phyloP scores from a whole-genome alignment of 2,888 invertebrate species.

The Oscheius sp. region DNA sequence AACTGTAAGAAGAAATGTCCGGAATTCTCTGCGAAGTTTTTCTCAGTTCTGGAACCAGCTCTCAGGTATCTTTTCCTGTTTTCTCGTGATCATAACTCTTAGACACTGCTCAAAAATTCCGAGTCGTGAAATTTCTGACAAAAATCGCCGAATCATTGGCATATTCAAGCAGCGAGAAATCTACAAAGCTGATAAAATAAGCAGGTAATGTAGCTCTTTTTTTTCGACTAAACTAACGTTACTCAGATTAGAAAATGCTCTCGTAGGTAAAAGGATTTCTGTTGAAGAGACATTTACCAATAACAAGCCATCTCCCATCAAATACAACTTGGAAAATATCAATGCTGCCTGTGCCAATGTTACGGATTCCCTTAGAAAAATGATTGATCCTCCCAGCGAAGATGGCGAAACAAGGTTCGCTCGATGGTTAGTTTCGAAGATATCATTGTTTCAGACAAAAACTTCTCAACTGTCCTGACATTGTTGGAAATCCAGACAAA shows the following conservation, averaged over 20 bases:
- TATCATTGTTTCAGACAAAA: conserved; percentile 29
- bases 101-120: conserved; percentile 31
- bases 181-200: conserved; percentile 21
- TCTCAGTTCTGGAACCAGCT: conserved; percentile 55
- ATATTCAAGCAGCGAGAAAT: conserved; percentile 33
- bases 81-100: neutral
- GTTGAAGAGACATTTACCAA: neutral
- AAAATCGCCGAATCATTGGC: conserved; percentile 42
- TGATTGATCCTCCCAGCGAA: conserved; percentile 67
- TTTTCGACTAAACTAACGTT: neutral
- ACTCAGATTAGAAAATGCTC: conserved; percentile 11
- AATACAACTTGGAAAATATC: conserved; percentile 25
- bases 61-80: conserved; percentile 41
- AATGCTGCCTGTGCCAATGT: conserved; percentile 54
- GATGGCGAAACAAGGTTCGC: conserved; percentile 64
- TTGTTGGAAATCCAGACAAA: conserved; percentile 46
- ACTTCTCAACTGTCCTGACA: conserved; percentile 47
- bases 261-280: conserved; percentile 8
- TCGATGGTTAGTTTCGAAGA: neutral
- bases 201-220: conserved; percentile 3
- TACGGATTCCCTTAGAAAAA: conserved; percentile 48
- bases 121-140: conserved; percentile 36
- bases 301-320: neutral
- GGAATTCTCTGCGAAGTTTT: conserved; percentile 79
- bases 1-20: conserved; percentile 97